Percentiles rank a stretch among this genome's conserved stretches.
Evolutionary conservation across 2,888 invertebrate species (phyloP).

Genomic region (Drosophila rellima): DNA sequence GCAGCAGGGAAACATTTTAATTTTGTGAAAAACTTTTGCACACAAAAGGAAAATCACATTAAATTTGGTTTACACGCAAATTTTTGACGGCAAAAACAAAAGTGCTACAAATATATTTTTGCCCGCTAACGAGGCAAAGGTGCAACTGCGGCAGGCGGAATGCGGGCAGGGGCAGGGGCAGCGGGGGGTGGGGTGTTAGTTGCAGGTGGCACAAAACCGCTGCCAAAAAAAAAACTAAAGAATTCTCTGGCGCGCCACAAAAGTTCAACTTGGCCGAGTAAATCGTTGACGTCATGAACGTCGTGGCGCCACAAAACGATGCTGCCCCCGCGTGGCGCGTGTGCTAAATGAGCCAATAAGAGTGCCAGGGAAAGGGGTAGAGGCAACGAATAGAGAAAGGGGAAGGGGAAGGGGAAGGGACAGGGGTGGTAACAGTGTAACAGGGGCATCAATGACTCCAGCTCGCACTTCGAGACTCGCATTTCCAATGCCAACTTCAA

Average conservation of each 20-base stretch:
- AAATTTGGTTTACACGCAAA: slow-evolving; percentile 45
- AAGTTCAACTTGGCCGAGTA: slow-evolving; percentile 56
- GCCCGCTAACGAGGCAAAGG: slow-evolving; percentile 13
- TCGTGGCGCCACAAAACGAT: slow-evolving; percentile 36
- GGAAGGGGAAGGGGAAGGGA: too few species aligned
- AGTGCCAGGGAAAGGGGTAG: neutral
- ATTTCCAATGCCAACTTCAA: slow-evolving; percentile 25
- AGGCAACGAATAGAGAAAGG: too few species aligned
- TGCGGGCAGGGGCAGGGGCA: neutral
- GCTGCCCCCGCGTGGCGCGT: slow-evolving; percentile 19
- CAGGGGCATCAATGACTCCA: neutral
- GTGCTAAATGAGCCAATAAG: slow-evolving; percentile 64
- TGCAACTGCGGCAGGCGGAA: neutral
- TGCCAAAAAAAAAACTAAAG: slow-evolving; percentile 29
- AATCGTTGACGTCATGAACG: slow-evolving; percentile 61
- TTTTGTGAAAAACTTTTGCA: slow-evolving; percentile 32
- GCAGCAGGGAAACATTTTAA: slow-evolving; percentile 22
- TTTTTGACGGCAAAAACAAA: slow-evolving; percentile 27
- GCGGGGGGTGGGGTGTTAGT: neutral
- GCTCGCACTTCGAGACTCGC: neutral
- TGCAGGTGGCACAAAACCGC: slow-evolving; percentile 7
- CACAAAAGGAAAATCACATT: slow-evolving; percentile 30
- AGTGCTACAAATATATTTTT: slow-evolving; percentile 42
- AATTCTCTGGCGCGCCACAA: slow-evolving; percentile 45
- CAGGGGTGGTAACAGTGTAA: neutral